Conservation (phyloP, 1,140 invertebrate species). For the Lordiphosa stackelbergi region DNA sequence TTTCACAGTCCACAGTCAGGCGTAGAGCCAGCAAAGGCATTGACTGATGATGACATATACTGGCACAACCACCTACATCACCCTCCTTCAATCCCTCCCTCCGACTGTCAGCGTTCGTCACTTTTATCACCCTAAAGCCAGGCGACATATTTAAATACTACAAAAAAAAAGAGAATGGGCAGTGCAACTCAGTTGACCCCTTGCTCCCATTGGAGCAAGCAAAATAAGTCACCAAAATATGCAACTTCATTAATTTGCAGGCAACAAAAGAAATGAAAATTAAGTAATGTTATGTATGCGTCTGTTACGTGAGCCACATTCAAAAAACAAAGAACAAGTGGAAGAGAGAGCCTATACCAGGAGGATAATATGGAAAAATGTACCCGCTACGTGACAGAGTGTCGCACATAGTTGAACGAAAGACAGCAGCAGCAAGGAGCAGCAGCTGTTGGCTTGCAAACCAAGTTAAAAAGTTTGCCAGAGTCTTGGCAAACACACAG, state of each 20-base stretch:
- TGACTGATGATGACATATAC: conserved; percentile 33
- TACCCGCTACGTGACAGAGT: conserved; percentile 50
- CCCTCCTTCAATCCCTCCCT: background rate
- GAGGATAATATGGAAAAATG: conserved; percentile 62
- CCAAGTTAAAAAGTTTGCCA: conserved; percentile 27
- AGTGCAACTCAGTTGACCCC: conserved; percentile 14
- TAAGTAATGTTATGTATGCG: conserved; percentile 72
- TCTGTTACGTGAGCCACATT: conserved; percentile 68
- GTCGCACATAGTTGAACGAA: conserved; percentile 25
- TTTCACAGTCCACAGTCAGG: background rate
- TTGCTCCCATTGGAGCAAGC: background rate
- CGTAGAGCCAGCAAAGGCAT: conserved; percentile 1
- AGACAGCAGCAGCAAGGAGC: background rate
- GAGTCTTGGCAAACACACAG: conserved; percentile 5
- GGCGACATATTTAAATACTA: conserved; percentile 21
- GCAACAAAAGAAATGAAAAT: conserved; percentile 50
- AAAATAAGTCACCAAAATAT: conserved; percentile 37
- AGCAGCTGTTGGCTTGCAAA: conserved; percentile 11
- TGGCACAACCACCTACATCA: background rate
- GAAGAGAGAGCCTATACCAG: background rate
- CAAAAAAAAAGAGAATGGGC: background rate
- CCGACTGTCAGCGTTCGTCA: conserved; percentile 5
- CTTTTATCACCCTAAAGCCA: conserved; percentile 16
- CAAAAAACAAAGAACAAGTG: conserved; percentile 18
- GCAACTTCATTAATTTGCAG: conserved; percentile 51